Evolutionary conservation across 2,113 vertebrate genomes (phyloP).

Genomic region (Ictalurus punctatus): DNA sequence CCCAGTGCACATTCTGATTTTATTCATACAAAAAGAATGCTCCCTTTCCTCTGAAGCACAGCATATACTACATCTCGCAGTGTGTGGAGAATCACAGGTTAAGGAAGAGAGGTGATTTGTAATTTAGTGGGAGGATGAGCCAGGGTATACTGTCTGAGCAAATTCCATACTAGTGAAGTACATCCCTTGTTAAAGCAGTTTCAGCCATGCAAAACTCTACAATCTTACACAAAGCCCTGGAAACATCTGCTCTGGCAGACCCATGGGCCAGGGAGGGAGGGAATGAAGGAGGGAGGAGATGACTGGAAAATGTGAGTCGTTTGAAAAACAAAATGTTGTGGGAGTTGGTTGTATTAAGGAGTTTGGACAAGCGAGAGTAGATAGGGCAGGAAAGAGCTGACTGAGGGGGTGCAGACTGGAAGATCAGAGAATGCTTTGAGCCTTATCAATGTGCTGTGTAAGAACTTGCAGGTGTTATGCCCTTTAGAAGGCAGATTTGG

Average conservation of each 20-base stretch:
- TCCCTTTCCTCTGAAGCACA: neutral
- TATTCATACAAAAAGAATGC: neutral
- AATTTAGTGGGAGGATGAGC: conserved; percentile 59
- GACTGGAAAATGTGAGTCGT: conserved; percentile 56
- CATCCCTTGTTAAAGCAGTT: conserved; percentile 57
- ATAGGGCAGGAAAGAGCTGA: conserved; percentile 21
- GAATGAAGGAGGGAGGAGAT: conserved; percentile 12
- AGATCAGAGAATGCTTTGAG: conserved; percentile 41
- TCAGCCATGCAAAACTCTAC: conserved; percentile 41
- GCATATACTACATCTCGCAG: neutral
- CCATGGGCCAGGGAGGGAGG: conserved; percentile 45
- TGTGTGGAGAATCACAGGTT: conserved; percentile 28
- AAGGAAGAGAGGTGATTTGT: conserved; percentile 47
- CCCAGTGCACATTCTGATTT: neutral
- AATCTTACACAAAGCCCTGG: conserved; percentile 30
- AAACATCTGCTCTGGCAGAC: conserved; percentile 67
- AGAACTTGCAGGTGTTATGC: conserved; percentile 67
- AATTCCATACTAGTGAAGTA: conserved; percentile 69
- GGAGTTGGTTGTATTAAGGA: conserved; percentile 36
- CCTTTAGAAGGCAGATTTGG: conserved; percentile 53
- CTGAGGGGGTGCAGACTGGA: neutral
- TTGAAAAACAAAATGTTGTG: conserved; percentile 54
- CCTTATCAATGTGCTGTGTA: conserved; percentile 61
- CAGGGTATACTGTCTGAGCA: conserved; percentile 38
- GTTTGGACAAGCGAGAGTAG: conserved; percentile 29